Base-by-base conservation (phyloP, 2,888 invertebrate species). In the Hetaerina titia region DNA sequence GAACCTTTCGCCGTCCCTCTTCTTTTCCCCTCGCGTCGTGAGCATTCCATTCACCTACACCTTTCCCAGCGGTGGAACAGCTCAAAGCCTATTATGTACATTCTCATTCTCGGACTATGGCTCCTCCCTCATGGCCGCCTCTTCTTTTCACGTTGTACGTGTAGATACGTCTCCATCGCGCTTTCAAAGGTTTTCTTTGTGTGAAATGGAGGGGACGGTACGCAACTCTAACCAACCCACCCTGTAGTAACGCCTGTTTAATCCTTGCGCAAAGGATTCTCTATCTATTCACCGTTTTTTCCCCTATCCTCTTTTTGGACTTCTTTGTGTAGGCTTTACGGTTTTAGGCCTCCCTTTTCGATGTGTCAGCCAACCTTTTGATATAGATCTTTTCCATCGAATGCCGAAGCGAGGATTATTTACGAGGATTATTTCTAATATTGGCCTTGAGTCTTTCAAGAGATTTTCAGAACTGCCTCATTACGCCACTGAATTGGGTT, bases 141-240 rank as follows among this genome's bases (percentile, higher is more conserved):
- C 31, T 64, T 90, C 90, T 64, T 92, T 74, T 92, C 90, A 90
- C 56, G 19, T 92, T 56, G 45, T 64, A 31, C n/a, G 74, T n/a
- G n/a, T 81, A 81, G 25, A 13, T 69, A 92, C 92, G 69, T 92
- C 92, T 92, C 74, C 69, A 92, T 92, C 74, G 64, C 25, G 57
- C 45, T 69, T 92, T 92, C 92, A 92, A 92, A 92, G 92, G 69
- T 92, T 69, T 69, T 56, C n/a, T 31, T 64, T 90, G 64, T 64
- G 45, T 90, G 69, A 13, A 45, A 45, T 11, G 69, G n/a, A 56
- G 25, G 74, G 15, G 7, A 69, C 22, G 64, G n/a, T 64, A 90
- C n/a, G 64, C 64, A 90, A 56, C 56, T 45, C 57, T 69, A 56
- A 45, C 92, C 69, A 56, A n/a, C 64, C 25, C 31, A 31, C 81